Base-by-base conservation (phyloP, 2,888 invertebrate genomes). In the Brachypalpus laphriformis region DNA sequence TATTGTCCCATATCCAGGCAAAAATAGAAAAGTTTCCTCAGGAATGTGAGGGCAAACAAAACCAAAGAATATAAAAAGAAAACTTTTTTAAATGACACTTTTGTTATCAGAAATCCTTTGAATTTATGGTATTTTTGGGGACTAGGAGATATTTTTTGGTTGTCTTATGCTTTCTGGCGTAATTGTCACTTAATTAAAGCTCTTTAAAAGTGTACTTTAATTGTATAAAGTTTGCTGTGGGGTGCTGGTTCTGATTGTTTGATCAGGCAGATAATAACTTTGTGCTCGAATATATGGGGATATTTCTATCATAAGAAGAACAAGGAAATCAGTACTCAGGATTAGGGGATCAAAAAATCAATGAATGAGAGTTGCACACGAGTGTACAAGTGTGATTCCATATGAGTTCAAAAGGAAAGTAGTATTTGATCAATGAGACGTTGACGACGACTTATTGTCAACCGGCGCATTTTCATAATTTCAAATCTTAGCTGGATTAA, bases 181-280 rank as follows among this genome's bases (percentile, higher is more conserved):
- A 85, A 85, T 85, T 85, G 81, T 85, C 85, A 81, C 85, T 85
- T 85, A 85, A 85, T 81, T 81, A 70, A 75, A 63, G 70, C 57
- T 63, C 34, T n/a, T 16, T 20, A 6, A n/a, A 45, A 28, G 42
- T 59, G 51, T 59, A 7, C 31, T 34, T 47, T 61, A 65, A 56
- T 54, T 82, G 80, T 22, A 42, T n/a, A 51, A 54, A 63, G 28
- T 70, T 49, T 56, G 25, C 3, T 34, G 9, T 2, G 20, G 18
- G 16, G 11, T 31, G 34, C 34, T 56, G 59, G 47, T 61, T 25
- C 28, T 25, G 28, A 59, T 59, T 80, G 59, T 54, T 37, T 22
- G 20, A 72, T 71, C 31, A 6, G 8, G 31, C 45, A 70, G 28
- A 70, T 2, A 14, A 40, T 42, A 40, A 2, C 8, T 37, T 40